Conservation (phyloP, 2,888 invertebrate species). For the Tipula unca region DNA sequence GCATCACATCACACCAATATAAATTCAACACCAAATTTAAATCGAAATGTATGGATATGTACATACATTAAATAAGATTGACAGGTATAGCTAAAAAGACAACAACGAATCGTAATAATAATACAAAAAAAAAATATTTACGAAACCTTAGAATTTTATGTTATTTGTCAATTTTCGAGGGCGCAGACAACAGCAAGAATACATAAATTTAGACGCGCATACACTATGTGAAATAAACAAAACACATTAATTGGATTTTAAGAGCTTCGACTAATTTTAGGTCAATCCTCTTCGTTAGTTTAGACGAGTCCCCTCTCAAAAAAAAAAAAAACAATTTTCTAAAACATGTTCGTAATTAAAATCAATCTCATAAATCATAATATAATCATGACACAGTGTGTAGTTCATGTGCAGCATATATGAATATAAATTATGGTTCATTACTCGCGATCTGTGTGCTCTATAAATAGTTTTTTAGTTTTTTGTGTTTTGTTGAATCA, state of each 20-base stretch:
- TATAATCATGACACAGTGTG: background rate
- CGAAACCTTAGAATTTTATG: background rate
- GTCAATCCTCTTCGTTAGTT: background rate
- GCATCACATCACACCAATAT: background rate
- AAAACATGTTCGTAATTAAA: background rate
- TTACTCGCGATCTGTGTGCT: background rate
- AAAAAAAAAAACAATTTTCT: background rate
- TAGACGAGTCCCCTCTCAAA: background rate
- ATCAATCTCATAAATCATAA: conserved; percentile 8
- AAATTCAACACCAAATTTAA: background rate
- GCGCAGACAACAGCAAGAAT: background rate
- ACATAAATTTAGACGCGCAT: background rate
- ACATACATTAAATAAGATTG: background rate
- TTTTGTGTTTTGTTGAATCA: background rate
- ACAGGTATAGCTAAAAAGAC: background rate
- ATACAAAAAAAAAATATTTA: background rate
- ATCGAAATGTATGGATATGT: background rate
- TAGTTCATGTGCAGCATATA: background rate
- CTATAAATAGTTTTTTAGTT: background rate
- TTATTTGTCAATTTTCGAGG: background rate
- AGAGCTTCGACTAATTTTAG: conserved; percentile 4
- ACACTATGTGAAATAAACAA: background rate
- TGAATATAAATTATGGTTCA: background rate
- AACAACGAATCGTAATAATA: background rate
- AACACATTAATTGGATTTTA: conserved; percentile 8